Evolutionary conservation across 2,888 invertebrate species (phyloP).

Genomic region (Apotomis turbidana): DNA sequence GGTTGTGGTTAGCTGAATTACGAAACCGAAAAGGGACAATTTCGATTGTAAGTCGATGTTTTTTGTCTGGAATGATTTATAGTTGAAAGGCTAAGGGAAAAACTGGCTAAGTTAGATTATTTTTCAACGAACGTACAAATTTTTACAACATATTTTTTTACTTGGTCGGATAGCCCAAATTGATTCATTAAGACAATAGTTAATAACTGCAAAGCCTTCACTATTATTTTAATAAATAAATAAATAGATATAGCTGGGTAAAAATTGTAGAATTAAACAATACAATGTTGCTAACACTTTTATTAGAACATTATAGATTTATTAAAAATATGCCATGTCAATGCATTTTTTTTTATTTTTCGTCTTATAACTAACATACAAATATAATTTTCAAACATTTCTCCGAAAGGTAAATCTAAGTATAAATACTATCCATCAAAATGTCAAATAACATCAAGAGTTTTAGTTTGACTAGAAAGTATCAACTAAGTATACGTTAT

Average conservation of each 20-base stretch:
- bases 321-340: slow-evolving; percentile 27
- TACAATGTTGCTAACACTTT: slow-evolving; percentile 13
- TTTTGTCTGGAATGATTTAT: slow-evolving; percentile 2
- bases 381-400: background rate
- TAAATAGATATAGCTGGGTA: background rate
- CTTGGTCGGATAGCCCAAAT: too few relatives aligned
- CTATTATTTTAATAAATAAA: too few relatives aligned
- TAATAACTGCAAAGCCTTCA: too few relatives aligned
- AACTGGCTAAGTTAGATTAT: too few relatives aligned
- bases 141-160: too few relatives aligned
- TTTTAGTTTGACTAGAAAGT: slow-evolving; percentile 14
- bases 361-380: background rate
- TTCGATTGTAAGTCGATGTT: slow-evolving; percentile 2
- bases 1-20: slow-evolving; percentile 4
- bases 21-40: background rate
- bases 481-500: slow-evolving; percentile 21
- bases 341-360: background rate
- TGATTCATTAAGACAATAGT: too few relatives aligned
- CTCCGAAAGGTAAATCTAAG: too few relatives aligned
- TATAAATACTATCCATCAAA: background rate
- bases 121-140: too few relatives aligned
- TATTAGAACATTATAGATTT: slow-evolving; percentile 31
- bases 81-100: background rate
- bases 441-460: slow-evolving; percentile 3
- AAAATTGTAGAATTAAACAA: background rate